Evolutionary conservation across 1,140 invertebrate species (phyloP).

Genomic region (Babylonia areolata): DNA sequence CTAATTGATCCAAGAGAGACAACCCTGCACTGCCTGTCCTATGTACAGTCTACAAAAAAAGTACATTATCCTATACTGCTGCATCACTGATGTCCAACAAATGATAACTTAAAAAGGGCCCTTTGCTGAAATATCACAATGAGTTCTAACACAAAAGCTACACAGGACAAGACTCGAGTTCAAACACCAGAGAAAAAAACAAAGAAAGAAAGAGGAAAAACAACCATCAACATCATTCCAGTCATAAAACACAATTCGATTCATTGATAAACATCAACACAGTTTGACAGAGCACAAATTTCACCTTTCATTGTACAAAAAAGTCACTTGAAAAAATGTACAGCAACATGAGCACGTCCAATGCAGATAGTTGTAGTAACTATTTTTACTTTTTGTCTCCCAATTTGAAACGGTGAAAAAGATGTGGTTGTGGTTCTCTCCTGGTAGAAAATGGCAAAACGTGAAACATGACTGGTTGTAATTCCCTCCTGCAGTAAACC

Average conservation of each 20-base stretch:
- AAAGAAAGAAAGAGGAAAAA: not conserved
- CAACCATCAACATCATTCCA: not conserved
- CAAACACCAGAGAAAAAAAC: too few relatives aligned
- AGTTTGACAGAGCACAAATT: not conserved
- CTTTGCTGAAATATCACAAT: not conserved
- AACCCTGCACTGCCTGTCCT: not conserved
- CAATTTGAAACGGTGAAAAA: not conserved
- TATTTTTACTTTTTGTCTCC: not conserved
- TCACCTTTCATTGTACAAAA: not conserved
- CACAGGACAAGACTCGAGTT: not conserved
- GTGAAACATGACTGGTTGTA: conserved; percentile 4
- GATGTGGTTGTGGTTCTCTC: not conserved
- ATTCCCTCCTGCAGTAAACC: not conserved
- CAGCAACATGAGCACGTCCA: not conserved
- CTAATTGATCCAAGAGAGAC: not conserved
- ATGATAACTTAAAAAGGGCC: not conserved
- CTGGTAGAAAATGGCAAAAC: not conserved
- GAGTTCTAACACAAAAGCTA: not conserved
- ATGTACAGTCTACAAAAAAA: not conserved
- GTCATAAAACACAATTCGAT: not conserved
- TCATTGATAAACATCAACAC: not conserved
- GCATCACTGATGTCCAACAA: too few relatives aligned
- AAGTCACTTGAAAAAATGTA: not conserved
- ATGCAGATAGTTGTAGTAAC: not conserved
- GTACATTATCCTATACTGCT: too few relatives aligned